Evolutionary conservation across 2,888 invertebrate species (phyloP).

Genomic region (Amphimallon solstitiale): DNA sequence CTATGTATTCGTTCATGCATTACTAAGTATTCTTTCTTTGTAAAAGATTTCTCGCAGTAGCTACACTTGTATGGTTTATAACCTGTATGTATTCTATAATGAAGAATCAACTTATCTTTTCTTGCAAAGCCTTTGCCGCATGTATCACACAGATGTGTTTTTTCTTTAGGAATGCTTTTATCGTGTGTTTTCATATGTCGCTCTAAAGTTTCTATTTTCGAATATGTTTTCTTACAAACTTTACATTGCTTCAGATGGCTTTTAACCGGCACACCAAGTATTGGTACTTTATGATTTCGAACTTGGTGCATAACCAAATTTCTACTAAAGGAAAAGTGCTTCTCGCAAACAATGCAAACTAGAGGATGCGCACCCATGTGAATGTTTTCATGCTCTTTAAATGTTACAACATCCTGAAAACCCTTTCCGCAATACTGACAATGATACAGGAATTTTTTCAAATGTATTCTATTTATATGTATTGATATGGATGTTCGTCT

Average conservation of each 20-base stretch:
- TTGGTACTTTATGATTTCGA: slow-evolving; percentile 56
- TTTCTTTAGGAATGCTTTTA: slow-evolving; percentile 51
- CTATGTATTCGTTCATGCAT: slow-evolving; percentile 72
- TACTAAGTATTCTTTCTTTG: slow-evolving; percentile 63
- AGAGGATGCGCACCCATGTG: slow-evolving; percentile 62
- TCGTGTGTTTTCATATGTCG: slow-evolving; percentile 61
- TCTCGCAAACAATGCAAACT: slow-evolving; percentile 62
- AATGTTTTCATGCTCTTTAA: slow-evolving; percentile 61
- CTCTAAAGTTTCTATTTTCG: slow-evolving; percentile 57
- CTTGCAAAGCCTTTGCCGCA: slow-evolving; percentile 58
- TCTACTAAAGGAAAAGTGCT: slow-evolving; percentile 57
- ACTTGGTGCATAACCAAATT: slow-evolving; percentile 53
- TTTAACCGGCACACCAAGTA: slow-evolving; percentile 61
- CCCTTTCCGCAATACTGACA: slow-evolving; percentile 65
- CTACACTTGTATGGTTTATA: slow-evolving; percentile 56
- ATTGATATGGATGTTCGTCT: slow-evolving; percentile 59
- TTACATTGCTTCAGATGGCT: slow-evolving; percentile 60
- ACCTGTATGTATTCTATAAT: slow-evolving; percentile 57
- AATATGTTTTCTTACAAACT: slow-evolving; percentile 53
- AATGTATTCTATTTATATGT: slow-evolving; percentile 68
- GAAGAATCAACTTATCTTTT: slow-evolving; percentile 55
- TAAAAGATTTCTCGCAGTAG: slow-evolving; percentile 58
- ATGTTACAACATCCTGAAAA: slow-evolving; percentile 61
- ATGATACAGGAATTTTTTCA: slow-evolving; percentile 63
- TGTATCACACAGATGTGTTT: slow-evolving; percentile 57